phyloP scores from a whole-genome alignment of 2,888 invertebrate species.

The Caenorhabditis sp. region DNA sequence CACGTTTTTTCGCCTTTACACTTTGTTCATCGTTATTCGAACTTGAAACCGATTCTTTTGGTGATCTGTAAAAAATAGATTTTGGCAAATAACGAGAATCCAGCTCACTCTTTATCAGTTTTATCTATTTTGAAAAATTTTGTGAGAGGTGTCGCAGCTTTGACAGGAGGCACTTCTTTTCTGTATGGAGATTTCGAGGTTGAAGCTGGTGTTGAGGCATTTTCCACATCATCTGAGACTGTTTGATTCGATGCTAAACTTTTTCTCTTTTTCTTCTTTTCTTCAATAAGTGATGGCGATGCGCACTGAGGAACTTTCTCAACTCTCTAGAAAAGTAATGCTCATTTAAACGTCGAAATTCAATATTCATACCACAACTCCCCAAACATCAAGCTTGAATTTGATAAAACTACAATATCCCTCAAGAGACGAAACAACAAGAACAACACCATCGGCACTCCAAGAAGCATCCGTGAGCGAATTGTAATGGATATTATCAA shows the following conservation, averaged over 20 bases:
- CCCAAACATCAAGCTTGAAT: conserved; percentile 74
- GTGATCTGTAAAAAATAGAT: background rate
- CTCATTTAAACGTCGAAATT: background rate
- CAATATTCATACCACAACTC: conserved; percentile 14
- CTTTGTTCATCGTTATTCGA: background rate
- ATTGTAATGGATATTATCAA: conserved; percentile 88
- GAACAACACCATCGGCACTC: conserved; percentile 82
- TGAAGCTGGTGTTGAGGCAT: background rate
- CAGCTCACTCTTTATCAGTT: conserved; percentile 1
- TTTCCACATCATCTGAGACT: background rate
- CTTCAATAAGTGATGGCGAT: conserved; percentile 32
- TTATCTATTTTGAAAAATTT: conserved; percentile 27
- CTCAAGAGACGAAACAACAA: conserved; percentile 86
- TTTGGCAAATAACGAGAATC: too few relatives aligned
- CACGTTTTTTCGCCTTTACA: conserved; percentile 5
- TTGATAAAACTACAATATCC: conserved; percentile 86
- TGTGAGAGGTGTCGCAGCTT: conserved; percentile 15
- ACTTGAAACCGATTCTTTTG: background rate
- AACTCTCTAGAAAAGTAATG: background rate
- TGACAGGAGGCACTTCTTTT: conserved; percentile 13
- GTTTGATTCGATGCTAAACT: background rate
- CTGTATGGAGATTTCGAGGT: background rate
- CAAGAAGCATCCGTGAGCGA: conserved; percentile 85
- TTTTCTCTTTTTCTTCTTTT: conserved; percentile 35
- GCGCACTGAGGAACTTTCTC: conserved; percentile 17